Base-by-base conservation (phyloP, 1,140 invertebrate species). In the Diuraphis noxia region DNA sequence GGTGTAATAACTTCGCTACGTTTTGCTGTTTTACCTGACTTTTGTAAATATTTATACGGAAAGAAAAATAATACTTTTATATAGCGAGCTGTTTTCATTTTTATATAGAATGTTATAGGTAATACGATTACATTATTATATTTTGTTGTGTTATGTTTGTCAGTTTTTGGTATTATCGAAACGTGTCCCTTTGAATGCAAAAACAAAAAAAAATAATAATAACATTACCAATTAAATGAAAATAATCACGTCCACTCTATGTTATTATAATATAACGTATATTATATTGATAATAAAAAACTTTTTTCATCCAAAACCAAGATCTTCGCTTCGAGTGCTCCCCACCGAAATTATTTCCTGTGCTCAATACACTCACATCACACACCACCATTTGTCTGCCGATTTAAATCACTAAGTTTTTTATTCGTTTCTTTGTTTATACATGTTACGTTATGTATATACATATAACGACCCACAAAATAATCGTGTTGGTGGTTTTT, bases 81-180 rank as follows among this genome's bases (percentile, higher is more conserved):
- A 90, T 79, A 90, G 41, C 77, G 88, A 90, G 77, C 88, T 79
- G 88, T 89, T 89, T 89, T 89, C 38, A 89, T 89, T 89, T 88
- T 89, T 89, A 89, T 89, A 89, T 89, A 89, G 41, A 90, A 34
- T 38, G 88, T 49, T 90, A 46, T 36, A 38, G 77, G 49, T 86
- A 87, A 52, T 56, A 86, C 21, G n/a, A 49, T 49, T 41, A 25
- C 23, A n/a, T 21, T 49, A 49, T 43, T 84, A 86, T 49, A n/a
- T 40, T 72, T 72, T 79, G 88, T 89, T 79, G 88, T 34, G 88
- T 89, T 89, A 89, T 89, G 63, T 89, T 89, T 89, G 88, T 79
- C 63, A 21, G 56, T 88, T 63, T 40, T 72, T 46, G 40, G 82
- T 84, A 43, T 84, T 84, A 84, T 82, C 30, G 38, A 84, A 84